Conservation (phyloP, 2,113 vertebrate species). For the Craseonycteris thonglongyai region DNA sequence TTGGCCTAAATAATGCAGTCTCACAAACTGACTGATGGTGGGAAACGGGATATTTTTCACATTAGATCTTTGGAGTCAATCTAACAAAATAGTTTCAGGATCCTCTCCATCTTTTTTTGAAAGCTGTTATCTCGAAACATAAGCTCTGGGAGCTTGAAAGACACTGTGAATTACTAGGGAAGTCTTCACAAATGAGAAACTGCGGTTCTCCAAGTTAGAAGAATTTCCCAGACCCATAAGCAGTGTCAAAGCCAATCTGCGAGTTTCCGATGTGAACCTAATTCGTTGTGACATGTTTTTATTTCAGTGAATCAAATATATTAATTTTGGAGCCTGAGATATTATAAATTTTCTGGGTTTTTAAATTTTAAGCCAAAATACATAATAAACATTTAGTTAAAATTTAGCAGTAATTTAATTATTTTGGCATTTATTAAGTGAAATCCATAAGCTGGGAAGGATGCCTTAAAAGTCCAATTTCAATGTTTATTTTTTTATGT, state of each 20-base stretch:
- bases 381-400: slow-evolving; percentile 64
- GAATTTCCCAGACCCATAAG: neutral
- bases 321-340: slow-evolving; percentile 58
- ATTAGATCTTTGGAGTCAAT: neutral
- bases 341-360: slow-evolving; percentile 43
- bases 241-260: neutral
- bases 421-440: slow-evolving; percentile 67
- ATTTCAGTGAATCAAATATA: slow-evolving; percentile 66
- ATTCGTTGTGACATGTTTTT: slow-evolving; percentile 54
- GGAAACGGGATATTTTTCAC: neutral
- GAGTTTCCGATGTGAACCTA: slow-evolving; percentile 18
- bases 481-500: slow-evolving; percentile 52
- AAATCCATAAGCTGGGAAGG: slow-evolving; percentile 38
- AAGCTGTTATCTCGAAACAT: neutral
- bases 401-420: slow-evolving; percentile 64
- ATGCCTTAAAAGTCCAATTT: slow-evolving; percentile 43
- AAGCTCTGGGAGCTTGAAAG: neutral
- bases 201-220: neutral
- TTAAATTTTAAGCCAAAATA: slow-evolving; percentile 64
- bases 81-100: neutral
- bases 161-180: neutral
- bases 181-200: neutral
- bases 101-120: neutral
- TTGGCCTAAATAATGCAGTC: neutral
- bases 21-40: neutral